These are phyloP conservation scores for Cotesia glomerata DNA, from an alignment of 1,140 invertebrate species.

Conservation along the genomic window DNA sequence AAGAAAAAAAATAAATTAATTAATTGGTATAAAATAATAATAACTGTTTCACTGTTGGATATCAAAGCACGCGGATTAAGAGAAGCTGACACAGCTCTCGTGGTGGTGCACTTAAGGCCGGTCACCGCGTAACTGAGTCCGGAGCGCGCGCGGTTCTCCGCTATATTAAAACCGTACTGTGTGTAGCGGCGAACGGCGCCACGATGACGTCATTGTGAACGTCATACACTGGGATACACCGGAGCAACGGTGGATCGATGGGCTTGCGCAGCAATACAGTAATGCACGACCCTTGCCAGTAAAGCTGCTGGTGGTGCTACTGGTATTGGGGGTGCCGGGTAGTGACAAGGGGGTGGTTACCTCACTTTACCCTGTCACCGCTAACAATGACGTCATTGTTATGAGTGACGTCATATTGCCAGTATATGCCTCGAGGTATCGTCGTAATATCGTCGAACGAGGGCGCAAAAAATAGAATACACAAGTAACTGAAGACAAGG, in stretches of 20 bases:
- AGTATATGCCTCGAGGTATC: no score
- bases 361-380: no score
- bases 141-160: conserved; percentile 55
- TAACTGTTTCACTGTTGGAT: conserved; percentile 4
- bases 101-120: conserved; percentile 53
- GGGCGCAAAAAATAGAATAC: no score
- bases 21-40: neutral
- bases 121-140: conserved; percentile 61
- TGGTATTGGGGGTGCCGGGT: neutral
- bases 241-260: conserved; percentile 48
- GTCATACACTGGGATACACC: conserved; percentile 44
- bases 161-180: conserved; percentile 63
- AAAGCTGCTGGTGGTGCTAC: conserved; percentile 38
- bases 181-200: conserved; percentile 54
- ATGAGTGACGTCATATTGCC: no score
- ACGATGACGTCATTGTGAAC: conserved; percentile 49
- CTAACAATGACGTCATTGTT: no score
- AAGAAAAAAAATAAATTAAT: no score
- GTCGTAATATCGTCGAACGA: no score
- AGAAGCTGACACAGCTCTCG: neutral
- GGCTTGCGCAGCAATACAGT: conserved; percentile 40
- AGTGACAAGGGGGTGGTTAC: neutral
- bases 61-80: conserved; percentile 1
- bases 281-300: conserved; percentile 46
- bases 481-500: no score